phyloP scores from a whole-genome alignment of 1,140 invertebrate species.

The Sipha flava region DNA sequence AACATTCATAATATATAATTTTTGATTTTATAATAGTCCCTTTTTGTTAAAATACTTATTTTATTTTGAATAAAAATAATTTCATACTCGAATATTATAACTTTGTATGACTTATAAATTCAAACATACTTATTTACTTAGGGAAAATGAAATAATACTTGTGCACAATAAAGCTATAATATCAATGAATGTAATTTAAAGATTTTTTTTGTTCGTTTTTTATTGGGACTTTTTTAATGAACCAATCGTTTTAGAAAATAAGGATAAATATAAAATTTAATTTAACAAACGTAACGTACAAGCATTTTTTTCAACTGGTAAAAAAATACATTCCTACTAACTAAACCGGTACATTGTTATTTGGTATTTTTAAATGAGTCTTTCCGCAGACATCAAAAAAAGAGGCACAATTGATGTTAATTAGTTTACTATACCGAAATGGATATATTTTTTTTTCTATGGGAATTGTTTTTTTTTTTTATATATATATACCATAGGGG shows the following conservation, averaged over 20 bases:
- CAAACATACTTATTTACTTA: too few species aligned
- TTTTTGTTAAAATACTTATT: too few species aligned
- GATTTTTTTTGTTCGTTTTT: background rate
- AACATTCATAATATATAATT: too few species aligned
- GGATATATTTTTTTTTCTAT: background rate
- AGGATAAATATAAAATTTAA: background rate
- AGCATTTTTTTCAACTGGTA: background rate
- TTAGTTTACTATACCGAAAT: constrained; percentile 18
- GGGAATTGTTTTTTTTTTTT: constrained; percentile 17
- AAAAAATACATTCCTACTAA: background rate
- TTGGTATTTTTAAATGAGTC: constrained; percentile 23
- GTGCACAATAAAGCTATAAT: too few species aligned
- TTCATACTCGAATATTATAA: too few species aligned
- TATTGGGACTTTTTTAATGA: background rate
- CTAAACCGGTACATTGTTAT: constrained; percentile 5
- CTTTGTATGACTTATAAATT: too few species aligned
- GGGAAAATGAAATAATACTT: too few species aligned
- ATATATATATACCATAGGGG: background rate
- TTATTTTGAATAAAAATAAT: too few species aligned
- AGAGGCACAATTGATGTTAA: constrained; percentile 20
- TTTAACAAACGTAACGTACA: background rate
- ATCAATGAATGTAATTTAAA: too few species aligned
- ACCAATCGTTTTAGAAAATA: background rate
- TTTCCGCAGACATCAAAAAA: constrained; percentile 17
- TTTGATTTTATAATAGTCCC: too few species aligned